These are phyloP conservation scores for Synergus japonicus DNA, from an alignment of 2,888 invertebrate genomes.

Conservation along the genomic window DNA sequence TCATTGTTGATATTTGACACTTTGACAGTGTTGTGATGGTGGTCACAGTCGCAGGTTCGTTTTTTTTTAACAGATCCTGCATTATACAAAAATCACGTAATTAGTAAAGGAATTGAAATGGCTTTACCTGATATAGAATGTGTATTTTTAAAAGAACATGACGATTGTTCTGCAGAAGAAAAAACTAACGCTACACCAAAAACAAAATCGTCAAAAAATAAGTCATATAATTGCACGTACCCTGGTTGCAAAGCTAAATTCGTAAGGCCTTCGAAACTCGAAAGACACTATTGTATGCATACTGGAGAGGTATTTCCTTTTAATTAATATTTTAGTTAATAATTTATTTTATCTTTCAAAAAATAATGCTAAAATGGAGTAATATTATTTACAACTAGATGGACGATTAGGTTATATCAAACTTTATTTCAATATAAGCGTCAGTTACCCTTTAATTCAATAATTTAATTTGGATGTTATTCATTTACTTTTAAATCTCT, in stretches of 20 bases:
- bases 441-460: background rate
- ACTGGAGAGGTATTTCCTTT: slow-evolving; percentile 19
- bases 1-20: too few species aligned
- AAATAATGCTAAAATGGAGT: background rate
- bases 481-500: too few species aligned
- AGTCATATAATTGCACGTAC: background rate
- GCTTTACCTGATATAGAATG: background rate
- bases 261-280: background rate
- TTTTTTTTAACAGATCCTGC: background rate
- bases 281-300: slow-evolving; percentile 10
- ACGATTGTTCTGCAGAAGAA: background rate
- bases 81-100: background rate
- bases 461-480: background rate
- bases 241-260: slow-evolving; percentile 12
- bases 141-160: background rate
- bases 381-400: background rate
- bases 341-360: background rate
- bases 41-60: too few species aligned
- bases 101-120: background rate
- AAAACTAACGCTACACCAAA: background rate
- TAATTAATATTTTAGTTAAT: background rate
- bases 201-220: background rate
- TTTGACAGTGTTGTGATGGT: too few species aligned
- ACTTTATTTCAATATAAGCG: background rate
- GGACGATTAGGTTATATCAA: background rate